phyloP scores from a whole-genome alignment of 2,797 vertebrate genomes.

The Denticeps clupeoides region DNA sequence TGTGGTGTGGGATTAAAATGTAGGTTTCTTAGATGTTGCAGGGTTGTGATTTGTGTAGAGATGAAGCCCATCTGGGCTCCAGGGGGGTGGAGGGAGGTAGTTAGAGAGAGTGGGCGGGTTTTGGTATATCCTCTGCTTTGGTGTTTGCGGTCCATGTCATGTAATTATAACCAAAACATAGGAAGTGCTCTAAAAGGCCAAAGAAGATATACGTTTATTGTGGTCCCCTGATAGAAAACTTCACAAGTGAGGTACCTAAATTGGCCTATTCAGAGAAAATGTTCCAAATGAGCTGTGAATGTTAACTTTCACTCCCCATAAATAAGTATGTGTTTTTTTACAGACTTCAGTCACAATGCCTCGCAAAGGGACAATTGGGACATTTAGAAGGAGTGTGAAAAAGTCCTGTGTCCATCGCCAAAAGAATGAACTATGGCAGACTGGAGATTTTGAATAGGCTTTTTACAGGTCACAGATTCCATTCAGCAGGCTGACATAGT shows the following conservation, averaged over 20 bases:
- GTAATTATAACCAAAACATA: conserved; percentile 48
- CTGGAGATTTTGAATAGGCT: conserved; percentile 84
- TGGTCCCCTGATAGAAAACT: conserved; percentile 27
- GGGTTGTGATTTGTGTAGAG: neutral
- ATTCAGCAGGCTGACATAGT: conserved; percentile 86
- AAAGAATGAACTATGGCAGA: conserved; percentile 80
- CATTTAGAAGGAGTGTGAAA: conserved; percentile 83
- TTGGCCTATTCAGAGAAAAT: conserved; percentile 53
- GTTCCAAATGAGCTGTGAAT: conserved; percentile 54
- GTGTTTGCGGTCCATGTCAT: conserved; percentile 49
- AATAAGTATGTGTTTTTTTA: conserved; percentile 50
- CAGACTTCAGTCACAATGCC: conserved; percentile 62
- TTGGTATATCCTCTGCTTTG: conserved; percentile 37
- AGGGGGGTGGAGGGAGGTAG: conserved; percentile 16
- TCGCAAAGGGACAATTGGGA: conserved; percentile 68
- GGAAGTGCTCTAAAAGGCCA: conserved; percentile 29
- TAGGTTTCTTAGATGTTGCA: neutral
- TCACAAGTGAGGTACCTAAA: conserved; percentile 34
- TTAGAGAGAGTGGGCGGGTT: conserved; percentile 28
- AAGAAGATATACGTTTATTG: conserved; percentile 27
- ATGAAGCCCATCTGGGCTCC: neutral
- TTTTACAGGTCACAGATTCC: conserved; percentile 96
- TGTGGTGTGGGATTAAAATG: too few relatives aligned
- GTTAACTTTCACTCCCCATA: conserved; percentile 48
- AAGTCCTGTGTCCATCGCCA: conserved; percentile 79